Evolutionary conservation across 23 tunicate species (phyloP).

Genomic region (Ascidia mentula): DNA sequence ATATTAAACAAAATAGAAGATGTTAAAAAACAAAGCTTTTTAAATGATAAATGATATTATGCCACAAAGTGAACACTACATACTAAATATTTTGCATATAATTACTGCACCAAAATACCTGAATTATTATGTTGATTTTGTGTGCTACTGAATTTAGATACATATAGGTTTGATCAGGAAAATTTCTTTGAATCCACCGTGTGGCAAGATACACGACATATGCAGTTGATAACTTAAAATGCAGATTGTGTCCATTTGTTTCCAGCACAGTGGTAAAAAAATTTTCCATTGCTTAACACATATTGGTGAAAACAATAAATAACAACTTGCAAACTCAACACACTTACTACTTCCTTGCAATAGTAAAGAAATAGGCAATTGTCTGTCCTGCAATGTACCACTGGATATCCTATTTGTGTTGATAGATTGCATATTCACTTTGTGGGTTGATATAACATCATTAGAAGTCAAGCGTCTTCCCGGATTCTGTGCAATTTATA

Average conservation of each 20-base stretch:
- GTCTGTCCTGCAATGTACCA: too few relatives aligned
- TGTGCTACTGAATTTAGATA: background rate
- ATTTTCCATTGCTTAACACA: conserved; percentile 35
- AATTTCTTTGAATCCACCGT: conserved; percentile 8
- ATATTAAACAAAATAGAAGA: too few relatives aligned
- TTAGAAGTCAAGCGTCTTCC: too few relatives aligned
- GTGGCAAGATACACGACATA: conserved; percentile 67
- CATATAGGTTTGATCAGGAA: background rate
- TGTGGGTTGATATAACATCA: too few relatives aligned
- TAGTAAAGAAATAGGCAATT: background rate
- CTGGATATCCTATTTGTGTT: too few relatives aligned
- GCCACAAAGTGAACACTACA: too few relatives aligned
- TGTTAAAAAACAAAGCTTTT: too few relatives aligned
- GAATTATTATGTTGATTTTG: background rate
- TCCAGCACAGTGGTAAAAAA: conserved; percentile 44
- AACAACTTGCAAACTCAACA: too few relatives aligned
- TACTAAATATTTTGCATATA: background rate
- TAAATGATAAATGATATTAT: too few relatives aligned
- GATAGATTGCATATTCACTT: too few relatives aligned
- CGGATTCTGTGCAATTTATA: too few relatives aligned
- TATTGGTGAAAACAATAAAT: background rate
- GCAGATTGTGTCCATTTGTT: conserved; percentile 34
- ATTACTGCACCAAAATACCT: too few relatives aligned
- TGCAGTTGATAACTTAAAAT: conserved; percentile 86
- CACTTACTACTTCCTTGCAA: background rate